Evolutionary conservation across 2,888 invertebrate species (phyloP).

Genomic region (Prosapia bicincta): DNA sequence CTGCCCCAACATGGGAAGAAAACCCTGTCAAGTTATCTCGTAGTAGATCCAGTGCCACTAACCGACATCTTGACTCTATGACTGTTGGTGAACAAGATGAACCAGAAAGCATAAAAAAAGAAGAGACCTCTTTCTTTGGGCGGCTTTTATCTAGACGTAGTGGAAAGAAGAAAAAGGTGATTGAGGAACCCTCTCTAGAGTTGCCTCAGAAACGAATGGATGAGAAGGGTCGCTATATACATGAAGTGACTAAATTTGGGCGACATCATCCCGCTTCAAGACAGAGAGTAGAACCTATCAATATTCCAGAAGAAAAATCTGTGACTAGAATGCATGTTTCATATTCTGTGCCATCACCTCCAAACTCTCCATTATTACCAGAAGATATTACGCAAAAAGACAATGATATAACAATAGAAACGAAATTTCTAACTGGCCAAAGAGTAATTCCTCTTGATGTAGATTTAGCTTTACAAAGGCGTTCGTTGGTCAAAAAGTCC

Average conservation of each 20-base stretch:
- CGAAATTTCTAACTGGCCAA: neutral
- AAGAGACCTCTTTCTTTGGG: constrained; percentile 61
- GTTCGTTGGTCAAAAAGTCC: constrained; percentile 52
- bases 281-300: constrained; percentile 56
- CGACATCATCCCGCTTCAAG: constrained; percentile 48
- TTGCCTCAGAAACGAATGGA: constrained; percentile 51
- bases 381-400: constrained; percentile 12
- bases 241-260: constrained; percentile 45
- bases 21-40: constrained; percentile 50
- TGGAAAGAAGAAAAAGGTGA: constrained; percentile 63
- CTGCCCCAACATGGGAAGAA: constrained; percentile 51
- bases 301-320: constrained; percentile 49
- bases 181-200: constrained; percentile 33
- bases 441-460: constrained; percentile 25
- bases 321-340: constrained; percentile 46
- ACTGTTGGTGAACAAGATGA: constrained; percentile 45
- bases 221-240: constrained; percentile 52
- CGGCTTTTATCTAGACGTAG: constrained; percentile 65
- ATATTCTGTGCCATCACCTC: constrained; percentile 44
- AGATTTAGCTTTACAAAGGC: constrained; percentile 45
- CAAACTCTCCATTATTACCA: constrained; percentile 8
- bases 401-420: neutral
- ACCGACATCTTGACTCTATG: constrained; percentile 46
- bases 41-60: constrained; percentile 53
- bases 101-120: constrained; percentile 47